phyloP scores from a whole-genome alignment of 2,797 vertebrate species.

The Phaenicophaeus curvirostris region DNA sequence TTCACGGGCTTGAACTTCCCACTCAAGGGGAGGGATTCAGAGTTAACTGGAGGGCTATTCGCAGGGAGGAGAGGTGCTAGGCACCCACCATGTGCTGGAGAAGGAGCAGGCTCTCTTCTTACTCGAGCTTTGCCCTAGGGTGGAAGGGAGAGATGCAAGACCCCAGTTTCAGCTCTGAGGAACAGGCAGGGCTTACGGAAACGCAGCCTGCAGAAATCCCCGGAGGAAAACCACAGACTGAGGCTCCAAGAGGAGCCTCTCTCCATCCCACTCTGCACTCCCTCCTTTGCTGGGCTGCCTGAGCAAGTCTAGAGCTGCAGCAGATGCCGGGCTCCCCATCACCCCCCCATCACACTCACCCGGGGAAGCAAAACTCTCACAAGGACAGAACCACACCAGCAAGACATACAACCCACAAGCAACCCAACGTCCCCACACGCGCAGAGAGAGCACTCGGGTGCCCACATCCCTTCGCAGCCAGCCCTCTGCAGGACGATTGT shows the following conservation, averaged over 20 bases:
- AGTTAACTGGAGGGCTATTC: neutral
- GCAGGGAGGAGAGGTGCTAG: neutral
- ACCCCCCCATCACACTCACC: neutral
- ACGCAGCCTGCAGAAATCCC: neutral
- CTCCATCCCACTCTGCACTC: neutral
- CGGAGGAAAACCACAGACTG: neutral
- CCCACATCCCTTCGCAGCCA: neutral
- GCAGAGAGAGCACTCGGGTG: neutral
- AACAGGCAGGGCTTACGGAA: neutral
- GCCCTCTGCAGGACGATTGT: neutral
- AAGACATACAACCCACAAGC: neutral
- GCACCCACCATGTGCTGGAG: neutral
- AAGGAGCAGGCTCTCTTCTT: neutral
- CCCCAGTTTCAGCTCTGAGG: neutral
- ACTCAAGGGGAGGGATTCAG: neutral
- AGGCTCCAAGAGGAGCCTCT: neutral
- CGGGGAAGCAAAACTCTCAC: neutral
- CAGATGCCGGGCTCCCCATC: neutral
- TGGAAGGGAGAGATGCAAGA: neutral
- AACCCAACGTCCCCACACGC: neutral
- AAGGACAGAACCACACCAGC: neutral
- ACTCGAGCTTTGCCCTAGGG: neutral
- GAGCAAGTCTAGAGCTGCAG: constrained; percentile 27
- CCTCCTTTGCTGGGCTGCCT: neutral
- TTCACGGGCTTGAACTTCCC: constrained; percentile 11